phyloP scores from a whole-genome alignment of 2,888 invertebrate species.

The Pollenia griseotomentosa region DNA sequence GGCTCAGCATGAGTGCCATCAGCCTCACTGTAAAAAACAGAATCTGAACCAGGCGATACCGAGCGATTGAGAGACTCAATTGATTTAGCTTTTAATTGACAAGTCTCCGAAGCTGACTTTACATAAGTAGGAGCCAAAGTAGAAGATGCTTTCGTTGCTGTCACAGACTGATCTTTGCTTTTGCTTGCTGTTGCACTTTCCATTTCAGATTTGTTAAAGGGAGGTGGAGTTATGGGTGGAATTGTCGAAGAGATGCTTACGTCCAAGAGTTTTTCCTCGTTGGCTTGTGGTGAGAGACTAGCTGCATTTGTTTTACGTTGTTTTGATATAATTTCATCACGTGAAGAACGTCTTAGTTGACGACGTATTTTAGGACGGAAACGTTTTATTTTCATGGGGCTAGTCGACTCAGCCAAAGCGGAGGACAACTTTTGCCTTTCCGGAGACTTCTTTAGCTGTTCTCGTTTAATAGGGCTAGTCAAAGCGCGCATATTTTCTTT shows the following conservation, averaged over 20 bases:
- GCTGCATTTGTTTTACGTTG: constrained; percentile 76
- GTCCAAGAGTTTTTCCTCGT: constrained; percentile 79
- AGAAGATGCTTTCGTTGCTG: constrained; percentile 20
- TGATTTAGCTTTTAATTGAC: constrained; percentile 90
- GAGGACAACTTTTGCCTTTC: constrained; percentile 77
- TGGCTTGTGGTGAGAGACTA: constrained; percentile 76
- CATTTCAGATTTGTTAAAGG: constrained; percentile 78
- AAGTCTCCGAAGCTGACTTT: constrained; percentile 78
- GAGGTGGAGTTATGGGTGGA: constrained; percentile 83
- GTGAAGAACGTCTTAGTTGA: constrained; percentile 81
- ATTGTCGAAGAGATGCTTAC: constrained; percentile 77
- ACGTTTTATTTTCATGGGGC: constrained; percentile 83
- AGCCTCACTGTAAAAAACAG: constrained; percentile 94
- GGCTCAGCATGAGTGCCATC: constrained; percentile 85
- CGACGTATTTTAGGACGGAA: constrained; percentile 84
- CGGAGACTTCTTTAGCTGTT: constrained; percentile 79
- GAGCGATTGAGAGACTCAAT: constrained; percentile 92
- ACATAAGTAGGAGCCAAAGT: constrained; percentile 48
- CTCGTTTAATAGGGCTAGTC: constrained; percentile 84
- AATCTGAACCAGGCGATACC: constrained; percentile 95
- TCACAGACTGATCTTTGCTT: constrained; percentile 30
- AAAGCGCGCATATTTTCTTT: constrained; percentile 86
- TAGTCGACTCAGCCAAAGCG: constrained; percentile 79
- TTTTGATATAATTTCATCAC: constrained; percentile 79
- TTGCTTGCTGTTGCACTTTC: constrained; percentile 41